phyloP scores from a whole-genome alignment of 2,797 vertebrate genomes.

The Gymnopithys bicolor region DNA sequence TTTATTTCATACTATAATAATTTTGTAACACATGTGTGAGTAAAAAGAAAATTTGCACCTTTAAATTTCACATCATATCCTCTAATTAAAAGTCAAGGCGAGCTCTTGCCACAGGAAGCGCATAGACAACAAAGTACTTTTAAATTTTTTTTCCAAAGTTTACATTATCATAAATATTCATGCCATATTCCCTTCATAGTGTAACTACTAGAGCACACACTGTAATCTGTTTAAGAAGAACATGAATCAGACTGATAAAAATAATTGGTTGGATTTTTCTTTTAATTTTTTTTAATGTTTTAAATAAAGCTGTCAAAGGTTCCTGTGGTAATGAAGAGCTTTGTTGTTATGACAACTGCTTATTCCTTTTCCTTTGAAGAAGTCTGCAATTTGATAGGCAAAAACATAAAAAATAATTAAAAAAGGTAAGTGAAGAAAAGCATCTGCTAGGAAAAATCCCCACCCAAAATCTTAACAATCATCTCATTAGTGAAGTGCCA shows the following conservation, averaged over 20 bases:
- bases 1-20: background rate
- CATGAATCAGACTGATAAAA: conserved; percentile 82
- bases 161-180: conserved; percentile 78
- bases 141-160: conserved; percentile 36
- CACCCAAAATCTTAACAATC: conserved; percentile 25
- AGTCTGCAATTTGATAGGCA: conserved; percentile 68
- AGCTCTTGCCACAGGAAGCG: conserved; percentile 64
- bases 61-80: background rate
- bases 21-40: background rate
- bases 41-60: background rate
- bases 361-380: conserved; percentile 77
- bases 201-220: conserved; percentile 77
- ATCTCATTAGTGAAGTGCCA: conserved; percentile 33
- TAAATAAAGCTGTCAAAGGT: conserved; percentile 82
- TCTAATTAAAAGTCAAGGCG: background rate
- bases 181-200: conserved; percentile 70
- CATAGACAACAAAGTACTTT: conserved; percentile 63
- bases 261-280: conserved; percentile 79
- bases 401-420: conserved; percentile 79
- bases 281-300: conserved; percentile 72
- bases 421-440: conserved; percentile 31
- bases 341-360: conserved; percentile 85
- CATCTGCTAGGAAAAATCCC: conserved; percentile 64
- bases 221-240: conserved; percentile 81
- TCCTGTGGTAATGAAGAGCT: conserved; percentile 80